Percentiles rank a stretch among this genome's conserved stretches.
Conservation (phyloP, 2,888 invertebrate genomes). For the Zelleria hepariella region DNA sequence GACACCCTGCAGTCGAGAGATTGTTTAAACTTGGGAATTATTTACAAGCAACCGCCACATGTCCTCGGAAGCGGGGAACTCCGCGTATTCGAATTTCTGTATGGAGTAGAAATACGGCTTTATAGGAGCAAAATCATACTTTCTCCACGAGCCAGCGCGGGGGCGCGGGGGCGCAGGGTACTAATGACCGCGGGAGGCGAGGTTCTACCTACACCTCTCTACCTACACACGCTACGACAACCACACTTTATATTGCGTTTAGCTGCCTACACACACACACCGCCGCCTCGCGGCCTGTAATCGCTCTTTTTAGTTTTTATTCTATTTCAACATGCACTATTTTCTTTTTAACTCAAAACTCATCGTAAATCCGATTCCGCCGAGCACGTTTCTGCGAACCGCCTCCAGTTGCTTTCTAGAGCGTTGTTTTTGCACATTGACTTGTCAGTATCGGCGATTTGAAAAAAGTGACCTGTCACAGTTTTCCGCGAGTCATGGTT, state of each 20-base stretch:
- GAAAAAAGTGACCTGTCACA: slow-evolving; percentile 29
- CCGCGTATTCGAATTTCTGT: slow-evolving; percentile 69
- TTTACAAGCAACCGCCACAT: slow-evolving; percentile 57
- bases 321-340: slow-evolving; percentile 50
- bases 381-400: background rate
- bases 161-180: slow-evolving; percentile 46
- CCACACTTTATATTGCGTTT: slow-evolving; percentile 71
- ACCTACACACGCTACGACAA: slow-evolving; percentile 52
- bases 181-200: slow-evolving; percentile 73
- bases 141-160: slow-evolving; percentile 50
- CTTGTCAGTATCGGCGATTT: background rate
- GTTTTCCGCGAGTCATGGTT: slow-evolving; percentile 46
- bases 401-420: background rate
- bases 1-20: slow-evolving; percentile 50
- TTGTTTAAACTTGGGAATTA: slow-evolving; percentile 65
- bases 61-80: slow-evolving; percentile 64
- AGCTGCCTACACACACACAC: slow-evolving; percentile 66
- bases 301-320: slow-evolving; percentile 58
- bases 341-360: slow-evolving; percentile 44
- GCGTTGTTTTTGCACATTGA: background rate
- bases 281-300: slow-evolving; percentile 40
- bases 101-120: slow-evolving; percentile 73
- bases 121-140: slow-evolving; percentile 73
- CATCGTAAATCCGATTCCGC: slow-evolving; percentile 11
- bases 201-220: slow-evolving; percentile 49